Evolutionary conservation across 2,113 vertebrate species (phyloP).

Genomic region (Xyrauchen texanus): DNA sequence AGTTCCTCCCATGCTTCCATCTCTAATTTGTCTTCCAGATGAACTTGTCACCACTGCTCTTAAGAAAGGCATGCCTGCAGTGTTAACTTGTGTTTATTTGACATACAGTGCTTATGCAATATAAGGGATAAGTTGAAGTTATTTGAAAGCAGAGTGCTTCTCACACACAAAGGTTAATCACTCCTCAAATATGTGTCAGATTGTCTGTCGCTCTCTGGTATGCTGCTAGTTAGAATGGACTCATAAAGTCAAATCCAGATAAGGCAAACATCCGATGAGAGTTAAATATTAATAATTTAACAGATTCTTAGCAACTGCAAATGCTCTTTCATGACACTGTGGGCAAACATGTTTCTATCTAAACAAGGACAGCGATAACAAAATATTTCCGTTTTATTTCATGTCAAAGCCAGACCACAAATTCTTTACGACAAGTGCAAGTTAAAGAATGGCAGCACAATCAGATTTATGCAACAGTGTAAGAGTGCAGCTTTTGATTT

Average conservation of each 20-base stretch:
- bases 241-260: slow-evolving; percentile 30
- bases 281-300: slow-evolving; percentile 1
- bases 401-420: slow-evolving; percentile 9
- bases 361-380: neutral
- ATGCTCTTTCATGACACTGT: slow-evolving; percentile 18
- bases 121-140: slow-evolving; percentile 13
- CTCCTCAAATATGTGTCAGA: slow-evolving; percentile 25
- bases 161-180: slow-evolving; percentile 29
- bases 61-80: neutral
- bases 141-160: slow-evolving; percentile 13
- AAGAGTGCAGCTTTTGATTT: slow-evolving; percentile 35
- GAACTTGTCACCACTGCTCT: slow-evolving; percentile 28
- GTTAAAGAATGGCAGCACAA: neutral
- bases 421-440: slow-evolving; percentile 33
- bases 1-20: slow-evolving; percentile 4
- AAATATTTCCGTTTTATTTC: slow-evolving; percentile 25
- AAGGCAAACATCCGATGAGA: slow-evolving; percentile 18
- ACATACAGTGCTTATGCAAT: slow-evolving; percentile 28
- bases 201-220: slow-evolving; percentile 38
- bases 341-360: slow-evolving; percentile 31
- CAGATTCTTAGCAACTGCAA: neutral
- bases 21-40: slow-evolving; percentile 18
- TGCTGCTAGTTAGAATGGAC: slow-evolving; percentile 31
- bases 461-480: slow-evolving; percentile 29
- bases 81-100: slow-evolving; percentile 19